Evolutionary conservation across 2,113 vertebrate species (phyloP), one percentile per base, ranked within the genome.

Genomic region (Osmerus eperlanus): DNA sequence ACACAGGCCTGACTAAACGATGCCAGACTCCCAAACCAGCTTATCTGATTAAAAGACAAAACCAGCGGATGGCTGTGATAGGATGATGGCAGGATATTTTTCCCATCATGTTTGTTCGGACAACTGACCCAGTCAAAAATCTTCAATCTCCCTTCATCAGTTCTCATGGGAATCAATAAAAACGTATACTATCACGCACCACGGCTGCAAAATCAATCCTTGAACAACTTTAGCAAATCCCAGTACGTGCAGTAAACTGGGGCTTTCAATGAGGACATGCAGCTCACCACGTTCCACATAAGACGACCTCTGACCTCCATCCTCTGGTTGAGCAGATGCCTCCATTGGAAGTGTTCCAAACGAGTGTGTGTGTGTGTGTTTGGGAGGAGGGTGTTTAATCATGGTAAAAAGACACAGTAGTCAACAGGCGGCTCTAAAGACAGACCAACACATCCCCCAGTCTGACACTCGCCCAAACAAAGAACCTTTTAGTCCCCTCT

Each of bases 21-120:
- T 21, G 2, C 53, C 28, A 55, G 32, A 52, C 36, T 74, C 19
- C 74, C 67, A 58, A 68, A 41, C 56, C 68, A 73, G 75, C 73
- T 70, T 80, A 83, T 77, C 71, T 72, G 61, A 75, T 79, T 74
- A 74, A 47, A 54, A 59, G 68, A 70, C 64, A 32, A 12, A 23
- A 59, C 62, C 70, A 68, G 61, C 11, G 12, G 52, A 54, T 54
- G 52, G 52, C 12, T 16, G 52, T 28, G 60, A 23, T 59, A 5
- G 56, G 56, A 3, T 59, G 13, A n/a, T 59, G 2, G 4, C 2
- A n/a, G 11, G 16, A 14, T 54, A 2, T 54, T 54, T 54, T 16
- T 5, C 1, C 54, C 54, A 55, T n/a, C 58, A 23, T 19, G n/a
- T 60, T 60, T 23, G 18, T 11, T 19, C 11, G 19, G 19, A 60